Conservation (phyloP, 2,888 invertebrate species). For the Meghimatium bilineatum region DNA sequence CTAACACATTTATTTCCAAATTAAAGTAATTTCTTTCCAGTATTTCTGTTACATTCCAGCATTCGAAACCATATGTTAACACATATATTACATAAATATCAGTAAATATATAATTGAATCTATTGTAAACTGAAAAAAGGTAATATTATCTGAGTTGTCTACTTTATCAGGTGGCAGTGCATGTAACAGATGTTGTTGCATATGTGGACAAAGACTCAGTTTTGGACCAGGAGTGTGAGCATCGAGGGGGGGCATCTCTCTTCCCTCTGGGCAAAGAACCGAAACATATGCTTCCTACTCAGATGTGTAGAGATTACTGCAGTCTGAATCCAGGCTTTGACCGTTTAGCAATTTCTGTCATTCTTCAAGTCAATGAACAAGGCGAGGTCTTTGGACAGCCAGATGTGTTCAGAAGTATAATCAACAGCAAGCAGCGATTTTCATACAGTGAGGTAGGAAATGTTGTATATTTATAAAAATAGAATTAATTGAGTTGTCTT, state of each 20-base stretch:
- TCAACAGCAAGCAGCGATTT: slow-evolving; percentile 65
- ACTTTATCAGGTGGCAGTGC: slow-evolving; percentile 57
- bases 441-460: slow-evolving; percentile 56
- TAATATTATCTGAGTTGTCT: background rate
- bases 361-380: slow-evolving; percentile 63
- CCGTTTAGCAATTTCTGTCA: slow-evolving; percentile 65
- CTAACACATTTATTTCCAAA: too few species aligned
- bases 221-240: slow-evolving; percentile 64
- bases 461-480: background rate
- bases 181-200: slow-evolving; percentile 68
- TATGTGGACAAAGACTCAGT: slow-evolving; percentile 62
- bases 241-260: slow-evolving; percentile 60
- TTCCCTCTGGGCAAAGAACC: slow-evolving; percentile 59
- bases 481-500: background rate
- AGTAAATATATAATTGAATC: too few species aligned
- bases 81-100: too few species aligned
- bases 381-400: slow-evolving; percentile 57
- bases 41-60: too few species aligned
- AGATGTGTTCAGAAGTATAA: slow-evolving; percentile 59
- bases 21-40: too few species aligned
- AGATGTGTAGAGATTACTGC: slow-evolving; percentile 61
- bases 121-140: background rate
- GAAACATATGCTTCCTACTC: slow-evolving; percentile 63
- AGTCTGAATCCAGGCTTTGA: slow-evolving; percentile 62
- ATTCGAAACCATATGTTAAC: too few species aligned